Evolutionary conservation across 2,113 vertebrate genomes (phyloP).

Genomic region (Erpornis zantholeuca): DNA sequence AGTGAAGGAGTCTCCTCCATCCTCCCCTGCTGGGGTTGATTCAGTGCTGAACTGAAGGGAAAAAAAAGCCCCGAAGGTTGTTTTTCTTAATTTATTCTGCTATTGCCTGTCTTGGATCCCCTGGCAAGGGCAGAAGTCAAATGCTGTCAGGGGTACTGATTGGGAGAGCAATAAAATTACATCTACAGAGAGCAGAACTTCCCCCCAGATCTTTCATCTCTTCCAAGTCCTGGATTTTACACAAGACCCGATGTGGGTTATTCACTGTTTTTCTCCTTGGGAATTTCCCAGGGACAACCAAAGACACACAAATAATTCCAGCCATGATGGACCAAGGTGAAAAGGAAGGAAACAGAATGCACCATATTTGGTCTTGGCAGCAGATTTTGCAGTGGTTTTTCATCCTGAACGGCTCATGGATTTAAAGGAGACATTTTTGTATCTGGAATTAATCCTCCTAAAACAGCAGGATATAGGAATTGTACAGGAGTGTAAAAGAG

Average conservation of each 20-base stretch:
- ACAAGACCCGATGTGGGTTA: background rate
- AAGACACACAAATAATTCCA: background rate
- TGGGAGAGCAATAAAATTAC: background rate
- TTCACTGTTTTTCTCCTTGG: background rate
- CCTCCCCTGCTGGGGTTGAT: background rate
- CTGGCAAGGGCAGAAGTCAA: background rate
- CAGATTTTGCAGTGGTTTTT: background rate
- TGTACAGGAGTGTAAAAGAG: background rate
- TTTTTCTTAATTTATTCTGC: background rate
- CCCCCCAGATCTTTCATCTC: background rate
- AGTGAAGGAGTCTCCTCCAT: background rate
- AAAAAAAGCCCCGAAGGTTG: rapidly evolving
- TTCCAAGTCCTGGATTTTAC: background rate
- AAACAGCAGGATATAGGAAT: background rate
- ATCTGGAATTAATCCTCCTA: background rate
- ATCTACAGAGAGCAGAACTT: background rate
- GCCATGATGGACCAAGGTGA: background rate
- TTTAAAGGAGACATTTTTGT: background rate
- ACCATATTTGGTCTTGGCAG: background rate
- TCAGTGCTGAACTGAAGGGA: background rate
- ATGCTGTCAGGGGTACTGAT: background rate
- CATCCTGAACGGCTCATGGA: background rate
- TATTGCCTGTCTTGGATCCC: background rate
- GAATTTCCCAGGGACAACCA: background rate
- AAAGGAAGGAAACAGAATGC: background rate